phyloP scores from a whole-genome alignment of 2,888 invertebrate genomes.

The Calameuta idolon region DNA sequence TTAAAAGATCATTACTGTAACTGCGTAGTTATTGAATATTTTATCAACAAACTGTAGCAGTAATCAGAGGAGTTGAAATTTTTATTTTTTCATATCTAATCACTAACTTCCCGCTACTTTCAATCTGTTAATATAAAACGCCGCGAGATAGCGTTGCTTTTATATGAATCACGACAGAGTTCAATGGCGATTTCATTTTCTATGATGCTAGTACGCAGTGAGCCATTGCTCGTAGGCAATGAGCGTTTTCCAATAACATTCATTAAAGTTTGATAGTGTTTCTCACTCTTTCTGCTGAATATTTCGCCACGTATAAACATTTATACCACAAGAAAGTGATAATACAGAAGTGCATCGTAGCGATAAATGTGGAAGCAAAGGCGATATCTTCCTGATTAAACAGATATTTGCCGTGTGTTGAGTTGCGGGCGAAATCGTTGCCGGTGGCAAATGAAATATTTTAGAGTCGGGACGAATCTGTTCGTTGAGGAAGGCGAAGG shows the following conservation, averaged over 20 bases:
- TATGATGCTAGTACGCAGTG: background rate
- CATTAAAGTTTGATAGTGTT: background rate
- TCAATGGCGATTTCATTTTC: background rate
- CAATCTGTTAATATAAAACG: background rate
- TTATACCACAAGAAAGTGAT: background rate
- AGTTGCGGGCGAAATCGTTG: background rate
- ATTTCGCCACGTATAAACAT: background rate
- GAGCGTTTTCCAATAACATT: background rate
- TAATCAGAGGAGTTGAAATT: background rate
- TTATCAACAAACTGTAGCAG: background rate
- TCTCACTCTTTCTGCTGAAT: background rate
- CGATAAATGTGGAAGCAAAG: background rate
- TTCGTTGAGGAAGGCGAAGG: background rate
- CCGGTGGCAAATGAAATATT: constrained; percentile 10
- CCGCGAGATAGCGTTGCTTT: background rate
- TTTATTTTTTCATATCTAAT: background rate
- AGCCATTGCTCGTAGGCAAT: background rate
- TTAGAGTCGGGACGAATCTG: background rate
- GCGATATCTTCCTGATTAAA: background rate
- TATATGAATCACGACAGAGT: background rate
- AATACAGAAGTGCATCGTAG: background rate
- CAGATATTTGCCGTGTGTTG: background rate
- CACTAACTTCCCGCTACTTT: background rate
- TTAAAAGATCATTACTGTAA: background rate
- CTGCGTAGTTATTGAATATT: background rate